These are phyloP conservation scores for Cyclophora punctaria DNA, from an alignment of 2,888 invertebrate species.

Conservation along the genomic window DNA sequence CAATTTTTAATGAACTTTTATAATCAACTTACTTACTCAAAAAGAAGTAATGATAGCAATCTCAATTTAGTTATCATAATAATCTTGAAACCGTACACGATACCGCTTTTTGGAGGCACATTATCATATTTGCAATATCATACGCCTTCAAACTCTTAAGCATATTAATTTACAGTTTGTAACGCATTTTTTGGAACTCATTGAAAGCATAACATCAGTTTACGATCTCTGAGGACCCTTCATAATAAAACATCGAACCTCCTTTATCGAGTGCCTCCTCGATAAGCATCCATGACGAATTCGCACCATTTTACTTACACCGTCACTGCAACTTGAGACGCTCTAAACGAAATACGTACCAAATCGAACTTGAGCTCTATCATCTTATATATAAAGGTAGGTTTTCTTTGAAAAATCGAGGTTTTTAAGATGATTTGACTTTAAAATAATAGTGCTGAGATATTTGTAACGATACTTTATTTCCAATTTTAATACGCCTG, in stretches of 20 bases:
- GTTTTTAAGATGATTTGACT: neutral
- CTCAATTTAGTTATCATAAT: no score
- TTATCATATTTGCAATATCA: no score
- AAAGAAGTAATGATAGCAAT: no score
- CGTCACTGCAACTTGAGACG: conserved; percentile 15
- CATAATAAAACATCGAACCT: conserved; percentile 66
- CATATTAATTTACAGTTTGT: conserved; percentile 22
- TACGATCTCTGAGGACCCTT: conserved; percentile 46
- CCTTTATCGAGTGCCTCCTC: conserved; percentile 66
- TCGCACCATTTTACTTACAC: conserved; percentile 50
- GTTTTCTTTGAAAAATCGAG: neutral
- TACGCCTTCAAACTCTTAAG: conserved; percentile 13
- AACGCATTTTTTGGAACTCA: conserved; percentile 39
- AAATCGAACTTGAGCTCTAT: neutral
- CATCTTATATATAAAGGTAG: neutral
- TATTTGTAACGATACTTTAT: conserved; percentile 63
- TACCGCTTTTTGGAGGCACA: no score
- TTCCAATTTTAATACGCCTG: conserved; percentile 59
- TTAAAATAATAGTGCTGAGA: conserved; percentile 43
- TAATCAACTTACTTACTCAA: no score
- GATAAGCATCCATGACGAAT: conserved; percentile 75
- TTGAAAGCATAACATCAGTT: conserved; percentile 50
- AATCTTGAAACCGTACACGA: no score
- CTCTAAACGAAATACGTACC: neutral
- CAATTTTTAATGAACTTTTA: no score